Evolutionary conservation across 1,140 invertebrate species (phyloP).

Genomic region (Pogonomyrmex californicus): DNA sequence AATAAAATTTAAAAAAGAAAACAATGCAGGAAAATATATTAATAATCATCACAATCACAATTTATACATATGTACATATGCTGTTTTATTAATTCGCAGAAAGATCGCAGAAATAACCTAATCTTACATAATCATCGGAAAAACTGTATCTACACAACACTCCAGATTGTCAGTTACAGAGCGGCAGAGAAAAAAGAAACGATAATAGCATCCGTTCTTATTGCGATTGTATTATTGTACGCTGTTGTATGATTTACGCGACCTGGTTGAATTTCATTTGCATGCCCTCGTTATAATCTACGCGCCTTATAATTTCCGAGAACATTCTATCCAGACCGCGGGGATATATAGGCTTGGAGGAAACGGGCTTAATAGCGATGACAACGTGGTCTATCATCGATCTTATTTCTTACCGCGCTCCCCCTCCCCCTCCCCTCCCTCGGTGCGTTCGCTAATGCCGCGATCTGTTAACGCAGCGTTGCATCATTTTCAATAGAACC

Average conservation of each 20-base stretch:
- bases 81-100: not conserved
- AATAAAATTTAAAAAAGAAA: not conserved
- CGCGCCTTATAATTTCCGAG: slow-evolving; percentile 56
- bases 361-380: slow-evolving; percentile 60
- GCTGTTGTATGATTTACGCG: slow-evolving; percentile 40
- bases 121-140: not conserved
- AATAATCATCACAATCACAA: not conserved
- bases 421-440: no score
- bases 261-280: slow-evolving; percentile 39
- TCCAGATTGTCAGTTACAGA: not conserved
- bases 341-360: slow-evolving; percentile 12
- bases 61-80: not conserved
- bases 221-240: slow-evolving; percentile 11
- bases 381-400: slow-evolving; percentile 50
- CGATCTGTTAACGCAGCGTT: slow-evolving; percentile 42
- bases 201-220: not conserved
- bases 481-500: slow-evolving; percentile 49
- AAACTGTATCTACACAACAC: no score
- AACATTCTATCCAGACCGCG: slow-evolving; percentile 16
- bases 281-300: slow-evolving; percentile 32
- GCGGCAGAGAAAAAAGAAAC: not conserved
- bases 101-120: not conserved
- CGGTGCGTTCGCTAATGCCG: not conserved
- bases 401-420: slow-evolving; percentile 33
- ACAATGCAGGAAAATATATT: not conserved